Evolutionary conservation across 2,113 vertebrate genomes (phyloP).

Genomic region (Natator depressus): DNA sequence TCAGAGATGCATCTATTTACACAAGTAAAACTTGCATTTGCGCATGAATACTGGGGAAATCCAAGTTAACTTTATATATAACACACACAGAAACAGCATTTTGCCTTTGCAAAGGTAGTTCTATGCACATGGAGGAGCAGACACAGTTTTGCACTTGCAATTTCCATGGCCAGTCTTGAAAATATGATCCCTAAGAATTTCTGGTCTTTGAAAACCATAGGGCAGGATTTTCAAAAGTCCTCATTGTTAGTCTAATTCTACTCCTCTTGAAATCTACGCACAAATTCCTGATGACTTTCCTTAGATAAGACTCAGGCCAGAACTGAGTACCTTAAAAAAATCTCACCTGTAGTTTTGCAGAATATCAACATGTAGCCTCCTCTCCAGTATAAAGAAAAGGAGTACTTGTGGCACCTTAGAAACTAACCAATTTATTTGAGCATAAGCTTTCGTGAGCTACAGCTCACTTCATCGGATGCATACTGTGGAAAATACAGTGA

Average conservation of each 20-base stretch:
- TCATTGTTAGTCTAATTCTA: not conserved
- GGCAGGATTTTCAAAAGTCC: not conserved
- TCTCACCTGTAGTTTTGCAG: not conserved
- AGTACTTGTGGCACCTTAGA: too few relatives aligned
- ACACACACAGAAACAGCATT: accelerated
- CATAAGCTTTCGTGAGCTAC: too few relatives aligned
- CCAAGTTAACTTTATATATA: not conserved
- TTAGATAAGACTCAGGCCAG: not conserved
- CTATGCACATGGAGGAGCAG: accelerated
- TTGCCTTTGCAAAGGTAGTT: not conserved
- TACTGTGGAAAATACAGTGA: too few relatives aligned
- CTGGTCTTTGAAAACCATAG: not conserved
- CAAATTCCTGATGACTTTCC: not conserved
- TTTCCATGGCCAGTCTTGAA: not conserved
- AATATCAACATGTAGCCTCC: not conserved
- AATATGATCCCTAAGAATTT: not conserved
- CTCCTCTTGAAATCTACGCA: not conserved
- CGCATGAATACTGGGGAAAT: not conserved
- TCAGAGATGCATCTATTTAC: accelerated
- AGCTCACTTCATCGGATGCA: too few relatives aligned
- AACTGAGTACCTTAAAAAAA: not conserved
- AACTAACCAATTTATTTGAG: too few relatives aligned
- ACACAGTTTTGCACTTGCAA: not conserved
- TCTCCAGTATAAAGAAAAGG: not conserved
- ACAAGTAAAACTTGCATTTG: not conserved